These are phyloP conservation scores for Shargacucullia verbasci DNA, from an alignment of 2,888 invertebrate species.

Conservation along the genomic window DNA sequence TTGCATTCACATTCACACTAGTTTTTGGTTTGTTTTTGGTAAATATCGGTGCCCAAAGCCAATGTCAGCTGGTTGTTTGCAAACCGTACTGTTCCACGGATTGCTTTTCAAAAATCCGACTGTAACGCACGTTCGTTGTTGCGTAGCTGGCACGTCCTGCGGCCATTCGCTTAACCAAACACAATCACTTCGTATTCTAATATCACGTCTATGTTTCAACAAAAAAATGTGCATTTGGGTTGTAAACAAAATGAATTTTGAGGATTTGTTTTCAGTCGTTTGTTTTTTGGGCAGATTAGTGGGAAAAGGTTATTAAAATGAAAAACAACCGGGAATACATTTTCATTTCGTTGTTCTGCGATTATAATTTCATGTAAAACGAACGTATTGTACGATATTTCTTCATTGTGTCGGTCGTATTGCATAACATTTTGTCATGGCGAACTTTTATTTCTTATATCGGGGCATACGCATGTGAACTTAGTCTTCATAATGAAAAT, in stretches of 20 bases:
- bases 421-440: conserved; percentile 19
- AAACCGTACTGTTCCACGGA: conserved; percentile 47
- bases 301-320: too few relatives aligned
- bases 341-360: not conserved
- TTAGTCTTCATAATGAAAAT: conserved; percentile 48
- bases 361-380: conserved; percentile 2
- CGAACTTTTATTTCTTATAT: conserved; percentile 30
- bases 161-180: conserved; percentile 46
- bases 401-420: conserved; percentile 11
- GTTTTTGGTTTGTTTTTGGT: conserved; percentile 49
- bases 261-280: conserved; percentile 5
- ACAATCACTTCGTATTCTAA: conserved; percentile 47
- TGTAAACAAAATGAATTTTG: conserved; percentile 16
- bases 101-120: conserved; percentile 47
- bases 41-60: conserved; percentile 51
- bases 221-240: conserved; percentile 2
- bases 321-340: not conserved
- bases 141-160: conserved; percentile 52
- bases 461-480: conserved; percentile 33
- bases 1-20: conserved; percentile 59
- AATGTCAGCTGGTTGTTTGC: conserved; percentile 57
- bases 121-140: conserved; percentile 50
- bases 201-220: conserved; percentile 30
- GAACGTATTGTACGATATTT: conserved; percentile 6
- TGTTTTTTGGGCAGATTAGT: not conserved